Percentiles rank a stretch among this genome's conserved stretches.
These are phyloP conservation scores for Caenorhabditis brenneri DNA, from an alignment of 1,140 invertebrate genomes.

Conservation along the genomic window DNA sequence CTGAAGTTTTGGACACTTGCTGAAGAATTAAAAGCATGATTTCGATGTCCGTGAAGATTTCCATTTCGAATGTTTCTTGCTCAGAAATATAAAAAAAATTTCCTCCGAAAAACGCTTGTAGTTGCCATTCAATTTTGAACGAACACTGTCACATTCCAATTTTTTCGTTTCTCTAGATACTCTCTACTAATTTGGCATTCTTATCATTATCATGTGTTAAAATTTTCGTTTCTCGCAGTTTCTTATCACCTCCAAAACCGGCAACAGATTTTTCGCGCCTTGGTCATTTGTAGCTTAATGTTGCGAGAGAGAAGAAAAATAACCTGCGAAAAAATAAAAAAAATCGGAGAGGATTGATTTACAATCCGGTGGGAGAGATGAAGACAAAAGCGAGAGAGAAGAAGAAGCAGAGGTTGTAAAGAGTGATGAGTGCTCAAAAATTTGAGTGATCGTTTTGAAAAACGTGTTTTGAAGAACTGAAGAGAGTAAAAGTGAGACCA, in stretches of 20 bases:
- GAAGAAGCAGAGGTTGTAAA: background rate
- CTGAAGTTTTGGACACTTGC: no score
- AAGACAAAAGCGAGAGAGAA: background rate
- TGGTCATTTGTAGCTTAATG: background rate
- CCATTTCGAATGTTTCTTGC: no score
- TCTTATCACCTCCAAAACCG: background rate
- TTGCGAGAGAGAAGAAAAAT: background rate
- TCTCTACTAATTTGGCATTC: background rate
- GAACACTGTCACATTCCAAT: background rate
- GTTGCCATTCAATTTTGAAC: no score
- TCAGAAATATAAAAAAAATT: no score
- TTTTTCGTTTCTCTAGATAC: background rate
- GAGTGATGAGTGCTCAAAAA: background rate
- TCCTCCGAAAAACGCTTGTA: no score
- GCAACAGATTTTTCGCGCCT: background rate
- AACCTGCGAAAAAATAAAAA: background rate
- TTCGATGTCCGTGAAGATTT: no score
- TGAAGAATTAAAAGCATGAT: no score
- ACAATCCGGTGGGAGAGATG: background rate
- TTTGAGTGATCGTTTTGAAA: constrained; percentile 3
- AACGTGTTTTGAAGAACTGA: background rate
- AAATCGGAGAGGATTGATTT: background rate
- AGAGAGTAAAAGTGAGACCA: background rate
- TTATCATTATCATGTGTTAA: constrained; percentile 22
- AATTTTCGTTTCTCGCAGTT: constrained; percentile 8